These are phyloP conservation scores for Actinia equina DNA, from an alignment of 64 coral and sea anemone genomes.

Conservation along the genomic window DNA sequence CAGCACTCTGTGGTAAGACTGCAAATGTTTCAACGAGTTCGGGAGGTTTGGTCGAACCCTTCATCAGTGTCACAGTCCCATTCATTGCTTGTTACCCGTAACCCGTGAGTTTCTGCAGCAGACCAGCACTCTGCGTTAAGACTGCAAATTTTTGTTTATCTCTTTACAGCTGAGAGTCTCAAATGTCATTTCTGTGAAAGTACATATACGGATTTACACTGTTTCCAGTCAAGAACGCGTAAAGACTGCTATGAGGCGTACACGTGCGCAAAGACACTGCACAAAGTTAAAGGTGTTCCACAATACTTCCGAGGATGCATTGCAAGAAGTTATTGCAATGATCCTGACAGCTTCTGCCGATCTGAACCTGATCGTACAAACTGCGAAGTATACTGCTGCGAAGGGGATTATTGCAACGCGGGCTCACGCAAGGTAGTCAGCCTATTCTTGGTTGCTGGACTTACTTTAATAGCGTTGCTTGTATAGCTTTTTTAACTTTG, in stretches of 20 bases:
- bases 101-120: too few species aligned
- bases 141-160: neutral
- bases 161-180: slow-evolving; percentile 3
- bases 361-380: slow-evolving; percentile 5
- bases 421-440: neutral
- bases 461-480: neutral
- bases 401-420: slow-evolving; percentile 8
- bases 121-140: too few species aligned
- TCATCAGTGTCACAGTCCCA: too few species aligned
- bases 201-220: neutral
- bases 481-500: neutral
- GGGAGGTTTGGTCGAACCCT: too few species aligned
- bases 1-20: too few species aligned
- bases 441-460: neutral
- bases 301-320: slow-evolving; percentile 3
- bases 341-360: slow-evolving; percentile 18
- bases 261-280: neutral
- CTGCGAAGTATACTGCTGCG: slow-evolving; percentile 34
- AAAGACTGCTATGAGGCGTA: slow-evolving; percentile 14
- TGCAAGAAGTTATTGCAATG: neutral
- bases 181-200: slow-evolving; percentile 36
- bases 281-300: neutral
- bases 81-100: too few species aligned
- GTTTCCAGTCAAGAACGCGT: neutral
- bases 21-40: too few species aligned